These are phyloP conservation scores for Trypoxylon attenuatum DNA, from an alignment of 2,888 invertebrate species.

Conservation along the genomic window DNA sequence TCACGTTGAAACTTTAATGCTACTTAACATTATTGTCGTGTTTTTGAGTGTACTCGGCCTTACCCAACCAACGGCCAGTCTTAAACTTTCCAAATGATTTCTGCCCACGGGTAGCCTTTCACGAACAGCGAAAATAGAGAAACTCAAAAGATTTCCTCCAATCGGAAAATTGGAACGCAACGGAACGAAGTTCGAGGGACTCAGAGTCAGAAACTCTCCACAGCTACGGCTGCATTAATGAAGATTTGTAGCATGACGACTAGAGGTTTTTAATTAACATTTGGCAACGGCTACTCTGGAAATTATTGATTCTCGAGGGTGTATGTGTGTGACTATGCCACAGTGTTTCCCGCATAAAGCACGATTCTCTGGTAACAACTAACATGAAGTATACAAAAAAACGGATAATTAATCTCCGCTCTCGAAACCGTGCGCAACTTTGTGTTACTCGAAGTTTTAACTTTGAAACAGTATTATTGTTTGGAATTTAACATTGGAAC, in stretches of 20 bases:
- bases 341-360: conserved; percentile 7
- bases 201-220: too few species aligned
- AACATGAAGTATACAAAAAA: neutral
- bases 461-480: conserved; percentile 8
- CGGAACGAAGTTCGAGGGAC: neutral
- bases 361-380: conserved; percentile 2
- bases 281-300: too few species aligned
- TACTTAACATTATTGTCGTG: conserved; percentile 24
- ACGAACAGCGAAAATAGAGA: neutral
- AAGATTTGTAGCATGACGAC: too few species aligned
- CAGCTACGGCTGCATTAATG: too few species aligned
- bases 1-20: conserved; percentile 18
- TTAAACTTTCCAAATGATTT: neutral
- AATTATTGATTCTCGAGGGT: too few species aligned
- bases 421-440: neutral
- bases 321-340: too few species aligned
- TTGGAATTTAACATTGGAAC: too few species aligned
- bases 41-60: neutral
- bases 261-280: too few species aligned
- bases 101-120: neutral
- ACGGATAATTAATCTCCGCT: conserved; percentile 20
- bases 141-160: neutral
- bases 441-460: conserved; percentile 13
- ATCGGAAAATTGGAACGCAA: neutral
- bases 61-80: neutral